These are phyloP conservation scores for Virgularia gustaviana DNA, from an alignment of 92 coral and sea anemone species.

Conservation along the genomic window DNA sequence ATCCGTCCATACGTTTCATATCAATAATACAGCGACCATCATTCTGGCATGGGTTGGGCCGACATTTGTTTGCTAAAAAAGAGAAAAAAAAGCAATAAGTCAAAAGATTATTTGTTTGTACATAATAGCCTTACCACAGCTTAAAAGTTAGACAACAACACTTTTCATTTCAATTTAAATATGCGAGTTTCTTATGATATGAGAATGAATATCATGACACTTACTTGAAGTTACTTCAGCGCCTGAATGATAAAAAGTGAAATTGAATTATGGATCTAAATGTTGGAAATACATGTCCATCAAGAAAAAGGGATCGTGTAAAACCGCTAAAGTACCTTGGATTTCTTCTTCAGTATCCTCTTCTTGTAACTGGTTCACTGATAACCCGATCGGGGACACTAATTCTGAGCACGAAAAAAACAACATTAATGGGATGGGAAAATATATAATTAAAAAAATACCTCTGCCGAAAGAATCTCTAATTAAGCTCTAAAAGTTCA, in stretches of 20 bases:
- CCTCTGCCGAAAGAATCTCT: background rate
- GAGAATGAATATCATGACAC: background rate
- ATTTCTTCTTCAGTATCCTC: conserved; percentile 97
- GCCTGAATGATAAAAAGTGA: conserved; percentile 48
- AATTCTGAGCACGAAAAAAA: background rate
- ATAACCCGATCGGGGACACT: conserved; percentile 56
- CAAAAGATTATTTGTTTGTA: too few relatives aligned
- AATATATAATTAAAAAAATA: background rate
- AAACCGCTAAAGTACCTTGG: conserved; percentile 58
- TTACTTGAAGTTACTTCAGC: conserved; percentile 71
- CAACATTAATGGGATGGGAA: conserved; percentile 4
- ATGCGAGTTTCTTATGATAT: too few relatives aligned
- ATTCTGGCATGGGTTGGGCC: conserved; percentile 90
- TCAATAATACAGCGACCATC: conserved; percentile 82
- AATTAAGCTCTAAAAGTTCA: too few relatives aligned
- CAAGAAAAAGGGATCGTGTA: background rate
- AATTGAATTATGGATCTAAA: background rate
- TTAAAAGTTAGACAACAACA: too few relatives aligned
- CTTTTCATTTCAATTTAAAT: too few relatives aligned
- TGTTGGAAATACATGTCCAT: background rate
- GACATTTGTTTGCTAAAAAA: conserved; percentile 69
- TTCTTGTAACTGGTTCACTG: conserved; percentile 81
- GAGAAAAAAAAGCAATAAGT: background rate
- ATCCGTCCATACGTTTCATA: conserved; percentile 88
- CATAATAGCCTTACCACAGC: too few relatives aligned